A percentile compares a stretch with the other conserved stretches of the same genome.
These are phyloP conservation scores for Amblyornis subalaris DNA, from an alignment of 2,113 vertebrate species.

Conservation along the genomic window DNA sequence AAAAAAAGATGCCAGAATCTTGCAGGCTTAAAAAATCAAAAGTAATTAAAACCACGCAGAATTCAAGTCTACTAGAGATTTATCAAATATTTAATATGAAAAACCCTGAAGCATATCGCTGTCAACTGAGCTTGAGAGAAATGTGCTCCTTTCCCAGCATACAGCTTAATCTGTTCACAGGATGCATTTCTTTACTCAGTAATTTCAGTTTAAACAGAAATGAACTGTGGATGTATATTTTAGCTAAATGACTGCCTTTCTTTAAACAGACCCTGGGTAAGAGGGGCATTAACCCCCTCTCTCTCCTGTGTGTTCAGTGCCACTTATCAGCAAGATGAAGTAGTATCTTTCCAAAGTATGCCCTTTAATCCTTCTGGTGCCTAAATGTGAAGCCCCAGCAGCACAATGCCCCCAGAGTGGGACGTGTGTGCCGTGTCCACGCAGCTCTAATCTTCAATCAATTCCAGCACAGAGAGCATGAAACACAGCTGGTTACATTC, in stretches of 20 bases:
- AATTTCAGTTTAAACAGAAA: conserved; percentile 44
- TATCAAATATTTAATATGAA: conserved; percentile 34
- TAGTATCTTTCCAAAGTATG: neutral
- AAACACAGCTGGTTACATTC: neutral
- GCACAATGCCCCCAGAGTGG: neutral
- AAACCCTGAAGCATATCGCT: neutral
- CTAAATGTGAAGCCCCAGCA: neutral
- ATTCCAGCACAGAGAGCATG: neutral
- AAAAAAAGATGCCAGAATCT: neutral
- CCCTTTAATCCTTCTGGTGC: conserved; percentile 20
- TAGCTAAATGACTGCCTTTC: neutral
- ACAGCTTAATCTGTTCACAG: conserved; percentile 11
- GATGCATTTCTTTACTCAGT: neutral
- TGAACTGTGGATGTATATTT: neutral
- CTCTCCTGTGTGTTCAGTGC: neutral
- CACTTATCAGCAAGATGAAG: neutral
- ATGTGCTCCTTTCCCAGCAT: neutral
- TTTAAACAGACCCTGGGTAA: conserved; percentile 3
- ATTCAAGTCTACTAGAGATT: neutral
- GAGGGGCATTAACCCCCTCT: conserved; percentile 6
- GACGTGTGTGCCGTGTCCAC: fast-evolving
- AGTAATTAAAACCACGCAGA: neutral
- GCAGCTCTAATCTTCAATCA: neutral
- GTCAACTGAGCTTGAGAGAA: conserved; percentile 8
- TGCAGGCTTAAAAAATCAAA: conserved; percentile 15